Evolutionary conservation across 2,888 invertebrate genomes (phyloP), one percentile per base, ranked within the genome.

Genomic region (Nymphalis polychloros): DNA sequence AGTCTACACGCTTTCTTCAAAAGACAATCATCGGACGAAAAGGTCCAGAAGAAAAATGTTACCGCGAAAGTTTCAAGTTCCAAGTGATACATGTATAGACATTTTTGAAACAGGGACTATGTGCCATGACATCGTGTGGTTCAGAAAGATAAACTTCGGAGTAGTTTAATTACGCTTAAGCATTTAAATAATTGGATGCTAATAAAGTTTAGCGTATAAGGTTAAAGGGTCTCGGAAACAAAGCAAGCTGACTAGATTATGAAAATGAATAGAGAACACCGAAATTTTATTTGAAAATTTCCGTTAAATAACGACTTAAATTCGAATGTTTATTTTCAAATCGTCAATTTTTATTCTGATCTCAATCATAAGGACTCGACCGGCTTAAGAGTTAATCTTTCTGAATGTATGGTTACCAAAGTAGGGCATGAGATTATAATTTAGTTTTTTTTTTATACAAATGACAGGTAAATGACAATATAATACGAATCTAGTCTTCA

Each of bases 1-100:
- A 96, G 97, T 67, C 93, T 97, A 57, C 96, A 97, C 76, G 95
- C 95, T 67, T 97, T 96, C 89, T 97, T 96, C 84, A 95, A 96
- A 87, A 88, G 94, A 72, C 94, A 94, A 82, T 93, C 94, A 48
- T 90, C 93, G 23, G 90, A 91, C 57, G 92, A 92, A 71, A 92
- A 92, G 72, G 79, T 83, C 52, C 88, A 89, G 73, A 84, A 88
- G 73, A 91, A 90, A 78, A 90, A 88, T 84, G 73, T 81, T 72
- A 82, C 85, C 53, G 85, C 79, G 66, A 82, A 80, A 67, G 76
- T 83, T 47, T 77, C 82, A 62, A 80, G 74, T 73, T 73, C 81
- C 13, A 85, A 87, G 81, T 86, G 83, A 86, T 79, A 23, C 78
- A 70, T 71, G 60, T 57, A 19, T 57, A 35, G 31, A 76, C 66